Evolutionary conservation across 1,140 invertebrate genomes (phyloP).

Genomic region (Hesperophylax magnus): DNA sequence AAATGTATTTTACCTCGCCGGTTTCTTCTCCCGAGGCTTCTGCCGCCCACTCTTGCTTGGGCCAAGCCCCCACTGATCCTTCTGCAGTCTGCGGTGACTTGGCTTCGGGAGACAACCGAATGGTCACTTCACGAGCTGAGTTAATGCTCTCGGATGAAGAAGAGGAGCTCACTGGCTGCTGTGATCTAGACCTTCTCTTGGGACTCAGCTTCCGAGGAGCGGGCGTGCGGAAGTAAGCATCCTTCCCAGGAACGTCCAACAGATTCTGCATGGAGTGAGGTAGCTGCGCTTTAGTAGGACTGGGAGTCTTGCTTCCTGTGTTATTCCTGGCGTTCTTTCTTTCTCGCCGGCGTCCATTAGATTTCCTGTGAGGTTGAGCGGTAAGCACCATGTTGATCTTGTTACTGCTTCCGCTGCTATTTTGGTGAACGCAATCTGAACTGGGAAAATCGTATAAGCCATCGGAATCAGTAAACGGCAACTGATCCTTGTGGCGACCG

Average conservation of each 20-base stretch:
- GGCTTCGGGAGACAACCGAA: constrained; percentile 60
- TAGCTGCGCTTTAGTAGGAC: constrained; percentile 70
- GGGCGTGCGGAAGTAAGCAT: constrained; percentile 59
- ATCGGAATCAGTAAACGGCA: constrained; percentile 82
- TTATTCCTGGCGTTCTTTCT: constrained; percentile 66
- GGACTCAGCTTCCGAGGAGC: constrained; percentile 67
- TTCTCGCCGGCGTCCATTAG: constrained; percentile 69
- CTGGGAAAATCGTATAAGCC: constrained; percentile 84
- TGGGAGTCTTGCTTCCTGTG: constrained; percentile 64
- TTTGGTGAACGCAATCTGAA: constrained; percentile 74
- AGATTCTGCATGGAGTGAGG: constrained; percentile 69
- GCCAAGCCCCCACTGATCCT: constrained; percentile 59
- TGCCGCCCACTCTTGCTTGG: constrained; percentile 54
- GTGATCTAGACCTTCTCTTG: constrained; percentile 65
- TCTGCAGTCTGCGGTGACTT: constrained; percentile 61
- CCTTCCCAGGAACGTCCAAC: constrained; percentile 65
- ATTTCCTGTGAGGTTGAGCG: constrained; percentile 68
- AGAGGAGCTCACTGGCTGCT: constrained; percentile 66
- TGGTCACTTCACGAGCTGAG: constrained; percentile 61
- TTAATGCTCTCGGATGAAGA: constrained; percentile 70
- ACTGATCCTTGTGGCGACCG: constrained; percentile 72
- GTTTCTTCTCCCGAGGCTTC: constrained; percentile 63
- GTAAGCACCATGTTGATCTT: constrained; percentile 63
- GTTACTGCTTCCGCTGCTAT: constrained; percentile 60
- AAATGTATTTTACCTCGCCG: constrained; percentile 60